A percentile compares a stretch with the other conserved stretches of the same genome.
phyloP scores from a whole-genome alignment of 2,113 vertebrate genomes.

The Peucedramus taeniatus region DNA sequence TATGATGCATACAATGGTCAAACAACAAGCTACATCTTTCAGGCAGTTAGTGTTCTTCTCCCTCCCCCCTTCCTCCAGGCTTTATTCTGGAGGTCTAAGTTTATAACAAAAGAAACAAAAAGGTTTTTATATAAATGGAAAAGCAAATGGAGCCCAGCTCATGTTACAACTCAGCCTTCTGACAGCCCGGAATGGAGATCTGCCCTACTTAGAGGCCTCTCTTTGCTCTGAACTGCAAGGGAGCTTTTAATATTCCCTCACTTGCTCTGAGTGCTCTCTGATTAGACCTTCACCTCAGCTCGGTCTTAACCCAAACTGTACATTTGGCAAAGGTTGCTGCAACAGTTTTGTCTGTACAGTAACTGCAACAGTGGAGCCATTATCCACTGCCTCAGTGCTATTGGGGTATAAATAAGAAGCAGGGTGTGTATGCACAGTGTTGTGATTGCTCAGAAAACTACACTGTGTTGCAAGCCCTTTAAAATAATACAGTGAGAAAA shows the following conservation, averaged over 20 bases:
- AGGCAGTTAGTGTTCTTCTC: conserved; percentile 8
- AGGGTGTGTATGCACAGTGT: background rate
- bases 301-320: background rate
- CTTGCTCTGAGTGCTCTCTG: conserved; percentile 39
- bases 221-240: conserved; percentile 27
- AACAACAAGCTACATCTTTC: conserved; percentile 22
- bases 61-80: conserved; percentile 22
- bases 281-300: conserved; percentile 29
- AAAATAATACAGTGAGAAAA: background rate
- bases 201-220: conserved; percentile 55
- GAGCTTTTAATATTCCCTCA: conserved; percentile 33
- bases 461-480: conserved; percentile 1
- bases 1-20: background rate
- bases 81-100: conserved; percentile 58
- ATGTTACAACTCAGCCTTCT: conserved; percentile 65
- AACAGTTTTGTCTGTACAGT: conserved; percentile 6
- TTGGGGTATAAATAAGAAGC: background rate
- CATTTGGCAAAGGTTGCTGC: conserved; percentile 2
- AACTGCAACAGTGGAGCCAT: background rate
- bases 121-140: conserved; percentile 65
- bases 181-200: conserved; percentile 47
- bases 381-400: background rate
- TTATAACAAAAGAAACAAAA: conserved; percentile 69
- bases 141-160: conserved; percentile 60
- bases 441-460: background rate